Conservation (phyloP, 2,113 vertebrate species). For the Cygnus atratus region DNA sequence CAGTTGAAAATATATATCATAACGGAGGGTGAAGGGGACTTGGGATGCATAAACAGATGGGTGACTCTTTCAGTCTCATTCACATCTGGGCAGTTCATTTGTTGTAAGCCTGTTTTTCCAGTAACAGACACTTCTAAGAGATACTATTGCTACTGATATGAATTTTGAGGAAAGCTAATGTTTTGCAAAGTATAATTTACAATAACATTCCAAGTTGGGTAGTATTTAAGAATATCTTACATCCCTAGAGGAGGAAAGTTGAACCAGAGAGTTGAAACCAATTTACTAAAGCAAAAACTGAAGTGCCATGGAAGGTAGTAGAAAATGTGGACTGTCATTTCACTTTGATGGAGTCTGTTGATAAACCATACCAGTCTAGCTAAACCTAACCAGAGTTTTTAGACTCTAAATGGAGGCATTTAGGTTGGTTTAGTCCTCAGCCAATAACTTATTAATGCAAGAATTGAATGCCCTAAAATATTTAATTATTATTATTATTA, state of each 20-base stretch:
- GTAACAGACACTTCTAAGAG: neutral
- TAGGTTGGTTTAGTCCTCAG: neutral
- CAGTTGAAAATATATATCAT: neutral
- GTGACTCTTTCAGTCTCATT: neutral
- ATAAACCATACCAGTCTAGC: neutral
- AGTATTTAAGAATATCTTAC: neutral
- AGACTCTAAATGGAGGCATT: neutral
- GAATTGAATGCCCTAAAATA: neutral
- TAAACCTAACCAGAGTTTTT: neutral
- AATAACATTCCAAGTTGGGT: neutral
- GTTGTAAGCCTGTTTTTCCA: neutral
- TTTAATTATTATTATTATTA: neutral
- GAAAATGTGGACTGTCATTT: neutral
- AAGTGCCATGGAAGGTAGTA: neutral
- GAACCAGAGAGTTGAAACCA: neutral
- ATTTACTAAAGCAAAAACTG: neutral
- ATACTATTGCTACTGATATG: neutral
- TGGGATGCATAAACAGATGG: neutral
- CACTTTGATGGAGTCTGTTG: neutral
- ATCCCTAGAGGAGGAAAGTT: neutral
- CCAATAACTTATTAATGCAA: neutral
- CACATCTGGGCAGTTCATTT: neutral
- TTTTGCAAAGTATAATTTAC: neutral
- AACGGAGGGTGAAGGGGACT: neutral
- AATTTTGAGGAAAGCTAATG: neutral